Base-by-base conservation (phyloP, 1,140 invertebrate species). In the Dolichoris vasculosae region DNA sequence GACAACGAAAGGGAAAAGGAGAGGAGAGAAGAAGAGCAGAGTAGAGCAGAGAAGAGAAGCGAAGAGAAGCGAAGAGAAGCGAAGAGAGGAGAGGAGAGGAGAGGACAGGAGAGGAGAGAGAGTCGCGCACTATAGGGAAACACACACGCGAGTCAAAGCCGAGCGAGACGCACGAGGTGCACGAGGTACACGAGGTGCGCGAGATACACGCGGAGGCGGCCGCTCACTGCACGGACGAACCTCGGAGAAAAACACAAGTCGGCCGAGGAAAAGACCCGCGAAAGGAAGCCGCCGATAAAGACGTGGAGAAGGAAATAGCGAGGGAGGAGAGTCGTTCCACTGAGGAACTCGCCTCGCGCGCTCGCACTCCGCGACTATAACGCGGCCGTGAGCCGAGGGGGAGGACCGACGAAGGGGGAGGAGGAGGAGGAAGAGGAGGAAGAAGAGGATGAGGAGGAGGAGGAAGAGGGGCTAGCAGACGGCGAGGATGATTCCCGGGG, bases 401-500 rank as follows among this genome's bases (percentile, higher is more conserved):
- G 13, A 83, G 43, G 71, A 23, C 35, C 35, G 35, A 38, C 9
- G 30, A 13, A 4, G 55, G 26, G 13, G 13, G 17, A 59, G 7
- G 55, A 23, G 7, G 17, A 59, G 6, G 55, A 23, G 13, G 17
- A 59, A 13, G 55, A 17, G 13, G 30, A 67, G 17, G 59, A 63
- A 6, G 26, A 63, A 6, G 59, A n/a, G 6, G 59, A 30, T 4
- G 59, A 23, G 85, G 63, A 48, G 85, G 59, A 83, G 85, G 85
- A 89, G 89, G 87, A 88, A 86, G 89, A 87, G 88, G 43, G 84
- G 82, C 35, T 38, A 83, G 86, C 69, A 85, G 87, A 83, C 85
- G 88, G 55, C 76, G 88, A 88, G 85, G 91, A 91, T 91, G 91
- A 91, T 92, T 92, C 90, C 51, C 55, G 46, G 32, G 48, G 48